Conservation (phyloP, 1,140 invertebrate genomes). For the Bombus ignitus region DNA sequence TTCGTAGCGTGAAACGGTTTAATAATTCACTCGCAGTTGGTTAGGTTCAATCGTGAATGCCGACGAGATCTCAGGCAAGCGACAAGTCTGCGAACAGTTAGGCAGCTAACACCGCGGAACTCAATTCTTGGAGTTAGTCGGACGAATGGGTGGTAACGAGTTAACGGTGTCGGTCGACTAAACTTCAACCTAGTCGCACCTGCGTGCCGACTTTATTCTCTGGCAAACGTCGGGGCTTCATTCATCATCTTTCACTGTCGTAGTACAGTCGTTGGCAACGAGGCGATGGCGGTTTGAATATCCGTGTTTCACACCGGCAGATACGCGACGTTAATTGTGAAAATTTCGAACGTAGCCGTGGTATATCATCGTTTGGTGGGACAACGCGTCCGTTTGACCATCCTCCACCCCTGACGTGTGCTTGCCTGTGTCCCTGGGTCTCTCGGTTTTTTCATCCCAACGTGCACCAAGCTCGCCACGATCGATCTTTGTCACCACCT, state of each 20-base stretch:
- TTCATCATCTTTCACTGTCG: constrained; percentile 2
- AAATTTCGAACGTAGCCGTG: constrained; percentile 50
- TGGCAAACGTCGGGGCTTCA: not conserved
- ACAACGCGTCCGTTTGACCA: constrained; percentile 35
- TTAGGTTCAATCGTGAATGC: not conserved
- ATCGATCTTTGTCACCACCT: constrained; percentile 63
- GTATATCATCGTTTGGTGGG: constrained; percentile 57
- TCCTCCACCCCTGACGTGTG: not conserved
- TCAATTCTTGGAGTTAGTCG: constrained; percentile 26
- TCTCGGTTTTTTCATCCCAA: constrained; percentile 32
- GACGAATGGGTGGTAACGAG: constrained; percentile 22
- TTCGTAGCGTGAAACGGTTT: not conserved
- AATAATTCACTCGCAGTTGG: constrained; percentile 9
- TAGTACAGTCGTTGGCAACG: not conserved
- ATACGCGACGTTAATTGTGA: constrained; percentile 56
- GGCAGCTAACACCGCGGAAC: not conserved
- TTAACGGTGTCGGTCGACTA: constrained; percentile 16
- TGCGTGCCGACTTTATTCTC: constrained; percentile 27
- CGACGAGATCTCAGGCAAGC: not conserved
- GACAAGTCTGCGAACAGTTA: constrained; percentile 7
- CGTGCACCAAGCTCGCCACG: constrained; percentile 21
- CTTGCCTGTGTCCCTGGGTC: not conserved
- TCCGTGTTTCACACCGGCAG: constrained; percentile 26
- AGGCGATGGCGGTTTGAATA: not conserved
- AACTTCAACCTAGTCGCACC: not conserved